These are phyloP conservation scores for Bradysia coprophila DNA, from an alignment of 1,140 invertebrate species.

Conservation along the genomic window DNA sequence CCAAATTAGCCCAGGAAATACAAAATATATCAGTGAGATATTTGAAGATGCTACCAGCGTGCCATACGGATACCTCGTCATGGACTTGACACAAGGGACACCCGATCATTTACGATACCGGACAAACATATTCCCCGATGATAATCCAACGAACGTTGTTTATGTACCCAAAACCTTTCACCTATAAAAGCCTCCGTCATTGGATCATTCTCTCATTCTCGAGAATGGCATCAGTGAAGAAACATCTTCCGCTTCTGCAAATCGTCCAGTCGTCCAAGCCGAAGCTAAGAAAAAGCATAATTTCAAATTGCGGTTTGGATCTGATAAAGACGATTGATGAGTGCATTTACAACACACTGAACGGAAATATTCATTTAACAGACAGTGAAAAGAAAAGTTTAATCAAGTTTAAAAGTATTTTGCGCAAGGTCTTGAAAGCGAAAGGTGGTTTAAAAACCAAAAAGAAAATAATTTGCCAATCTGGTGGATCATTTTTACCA, in stretches of 20 bases:
- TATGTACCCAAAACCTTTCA: conserved; percentile 1
- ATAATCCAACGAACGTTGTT: neutral
- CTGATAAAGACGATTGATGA: neutral
- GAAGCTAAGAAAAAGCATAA: neutral
- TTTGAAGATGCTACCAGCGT: neutral
- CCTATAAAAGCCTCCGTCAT: neutral
- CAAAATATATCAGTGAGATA: neutral
- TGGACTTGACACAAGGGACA: conserved; percentile 1
- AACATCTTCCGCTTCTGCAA: conserved; percentile 1
- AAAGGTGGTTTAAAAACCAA: neutral
- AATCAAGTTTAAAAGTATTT: neutral
- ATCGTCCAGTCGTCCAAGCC: neutral
- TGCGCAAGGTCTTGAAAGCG: neutral
- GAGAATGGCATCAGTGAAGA: neutral
- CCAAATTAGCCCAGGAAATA: neutral
- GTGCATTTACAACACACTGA: conserved; percentile 1
- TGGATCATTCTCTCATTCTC: neutral
- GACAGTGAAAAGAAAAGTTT: neutral
- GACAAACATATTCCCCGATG: neutral
- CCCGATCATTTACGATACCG: neutral
- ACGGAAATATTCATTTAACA: conserved; percentile 1
- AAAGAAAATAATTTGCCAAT: conserved; percentile 4
- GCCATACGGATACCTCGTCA: neutral
- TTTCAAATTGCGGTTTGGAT: neutral
- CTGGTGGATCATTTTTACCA: conserved; percentile 4